phyloP scores from a whole-genome alignment of 2,113 vertebrate genomes.

The Willisornis vidua region DNA sequence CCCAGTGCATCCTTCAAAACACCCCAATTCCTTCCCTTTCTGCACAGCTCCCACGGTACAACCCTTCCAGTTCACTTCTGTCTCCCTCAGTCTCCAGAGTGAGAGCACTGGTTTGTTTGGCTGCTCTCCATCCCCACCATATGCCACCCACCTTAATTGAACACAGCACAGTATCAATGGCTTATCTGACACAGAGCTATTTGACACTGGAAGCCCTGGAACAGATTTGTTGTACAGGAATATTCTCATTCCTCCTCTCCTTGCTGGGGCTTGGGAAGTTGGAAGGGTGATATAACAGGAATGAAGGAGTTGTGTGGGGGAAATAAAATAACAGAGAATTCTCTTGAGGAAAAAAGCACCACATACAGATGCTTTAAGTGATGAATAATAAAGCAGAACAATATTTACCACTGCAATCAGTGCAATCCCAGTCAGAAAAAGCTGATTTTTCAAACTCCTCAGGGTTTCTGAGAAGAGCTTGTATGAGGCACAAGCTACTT shows the following conservation, averaged over 20 bases:
- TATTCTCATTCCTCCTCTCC: not conserved
- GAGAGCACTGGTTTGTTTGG: not conserved
- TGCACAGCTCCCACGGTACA: not conserved
- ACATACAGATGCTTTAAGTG: not conserved
- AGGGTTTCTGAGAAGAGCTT: not conserved
- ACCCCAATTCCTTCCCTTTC: not conserved
- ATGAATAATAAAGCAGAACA: not conserved
- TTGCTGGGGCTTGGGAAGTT: not conserved
- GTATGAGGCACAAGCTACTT: not conserved
- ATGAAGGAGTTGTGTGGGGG: not conserved
- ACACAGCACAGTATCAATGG: not conserved
- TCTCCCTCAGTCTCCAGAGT: not conserved
- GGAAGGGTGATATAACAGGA: not conserved
- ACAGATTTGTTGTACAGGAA: not conserved
- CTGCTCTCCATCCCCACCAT: not conserved
- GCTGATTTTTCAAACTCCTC: not conserved
- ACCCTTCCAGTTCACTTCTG: not conserved
- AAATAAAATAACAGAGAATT: not conserved
- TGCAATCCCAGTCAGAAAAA: not conserved
- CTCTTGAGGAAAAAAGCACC: not conserved
- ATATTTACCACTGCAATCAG: not conserved
- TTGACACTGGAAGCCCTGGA: not conserved
- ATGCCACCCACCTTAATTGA: not conserved
- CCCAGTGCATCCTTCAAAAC: not conserved
- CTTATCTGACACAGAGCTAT: not conserved